Percentiles rank a stretch among this genome's conserved stretches.
These are phyloP conservation scores for Torymus auratus DNA, from an alignment of 2,888 invertebrate genomes.

Conservation along the genomic window DNA sequence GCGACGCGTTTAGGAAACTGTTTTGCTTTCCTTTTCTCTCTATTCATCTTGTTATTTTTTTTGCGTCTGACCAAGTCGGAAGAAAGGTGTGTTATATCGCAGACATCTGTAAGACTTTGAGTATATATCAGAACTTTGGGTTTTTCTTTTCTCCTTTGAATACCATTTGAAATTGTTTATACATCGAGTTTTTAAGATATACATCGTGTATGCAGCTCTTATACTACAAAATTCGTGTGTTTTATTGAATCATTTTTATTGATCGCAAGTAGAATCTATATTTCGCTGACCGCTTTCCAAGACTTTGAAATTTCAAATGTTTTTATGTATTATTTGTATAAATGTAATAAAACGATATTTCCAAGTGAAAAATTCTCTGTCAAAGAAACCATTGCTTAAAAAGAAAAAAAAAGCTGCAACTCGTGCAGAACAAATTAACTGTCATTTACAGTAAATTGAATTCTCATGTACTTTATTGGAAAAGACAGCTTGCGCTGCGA, in stretches of 20 bases:
- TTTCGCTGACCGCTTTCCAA: no score
- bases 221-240: no score
- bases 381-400: no score
- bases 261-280: no score
- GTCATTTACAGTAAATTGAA: constrained; percentile 11
- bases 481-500: neutral
- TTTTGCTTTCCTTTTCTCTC: neutral
- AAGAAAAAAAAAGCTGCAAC: no score
- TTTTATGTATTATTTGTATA: no score
- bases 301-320: no score
- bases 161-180: neutral
- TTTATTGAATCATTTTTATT: no score
- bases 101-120: constrained; percentile 24
- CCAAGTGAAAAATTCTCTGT: no score
- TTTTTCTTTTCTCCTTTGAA: neutral
- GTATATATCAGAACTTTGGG: constrained; percentile 47
- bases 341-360: no score
- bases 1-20: constrained; percentile 8
- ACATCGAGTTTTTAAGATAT: neutral
- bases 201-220: no score
- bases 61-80: constrained; percentile 7
- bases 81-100: constrained; percentile 7
- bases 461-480: constrained; percentile 3
- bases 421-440: no score
- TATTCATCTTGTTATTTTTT: neutral